A percentile compares a stretch with the other conserved stretches of the same genome.
These are phyloP conservation scores for Halictus ligatus DNA, from an alignment of 2,888 invertebrate species.

Conservation along the genomic window DNA sequence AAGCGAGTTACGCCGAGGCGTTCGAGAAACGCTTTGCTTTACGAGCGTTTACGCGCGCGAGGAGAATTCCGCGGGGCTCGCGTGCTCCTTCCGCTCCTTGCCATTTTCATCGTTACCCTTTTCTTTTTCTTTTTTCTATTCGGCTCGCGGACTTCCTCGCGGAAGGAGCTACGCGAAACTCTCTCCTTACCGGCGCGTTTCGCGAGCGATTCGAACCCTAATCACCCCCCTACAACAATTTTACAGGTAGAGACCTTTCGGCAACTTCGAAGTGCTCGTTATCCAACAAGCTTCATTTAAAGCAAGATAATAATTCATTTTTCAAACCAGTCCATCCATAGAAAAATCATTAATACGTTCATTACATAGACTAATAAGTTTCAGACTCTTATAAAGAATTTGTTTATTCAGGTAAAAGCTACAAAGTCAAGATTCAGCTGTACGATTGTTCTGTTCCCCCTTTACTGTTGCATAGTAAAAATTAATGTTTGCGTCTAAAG, in stretches of 20 bases:
- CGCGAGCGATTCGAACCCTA: not conserved
- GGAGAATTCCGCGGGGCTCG: constrained; percentile 45
- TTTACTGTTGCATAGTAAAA: not conserved
- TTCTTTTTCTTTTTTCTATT: not conserved
- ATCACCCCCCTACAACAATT: not conserved
- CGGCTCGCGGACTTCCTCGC: not conserved
- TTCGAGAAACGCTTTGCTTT: constrained; percentile 77
- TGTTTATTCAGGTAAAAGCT: no score
- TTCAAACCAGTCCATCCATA: not conserved
- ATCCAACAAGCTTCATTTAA: no score
- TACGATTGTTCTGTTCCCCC: no score
- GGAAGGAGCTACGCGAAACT: not conserved
- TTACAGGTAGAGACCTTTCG: no score
- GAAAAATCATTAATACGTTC: not conserved
- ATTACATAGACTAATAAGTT: not conserved
- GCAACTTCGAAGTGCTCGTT: no score
- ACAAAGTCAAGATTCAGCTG: no score
- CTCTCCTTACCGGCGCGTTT: not conserved
- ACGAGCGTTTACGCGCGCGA: constrained; percentile 69
- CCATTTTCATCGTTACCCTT: not conserved
- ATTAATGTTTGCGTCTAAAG: no score
- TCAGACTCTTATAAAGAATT: not conserved
- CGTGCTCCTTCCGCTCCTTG: constrained; percentile 41
- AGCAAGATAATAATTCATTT: no score
- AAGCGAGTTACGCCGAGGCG: constrained; percentile 69